Conservation (phyloP, 2,113 vertebrate genomes). For the Caranx melampygus region DNA sequence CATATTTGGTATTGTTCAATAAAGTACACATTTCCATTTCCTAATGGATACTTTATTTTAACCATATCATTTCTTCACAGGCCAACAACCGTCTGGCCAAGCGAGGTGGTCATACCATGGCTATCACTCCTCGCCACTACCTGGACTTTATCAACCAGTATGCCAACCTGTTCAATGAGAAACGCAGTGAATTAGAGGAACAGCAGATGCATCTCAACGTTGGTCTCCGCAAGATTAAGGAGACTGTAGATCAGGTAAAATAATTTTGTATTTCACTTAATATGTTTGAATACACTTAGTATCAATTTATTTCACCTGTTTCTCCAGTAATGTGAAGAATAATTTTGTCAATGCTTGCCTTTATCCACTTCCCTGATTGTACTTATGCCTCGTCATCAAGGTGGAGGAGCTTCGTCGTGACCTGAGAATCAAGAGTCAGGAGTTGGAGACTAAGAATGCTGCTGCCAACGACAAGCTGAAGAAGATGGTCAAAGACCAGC, state of each 20-base stretch:
- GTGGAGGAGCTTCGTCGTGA: conserved; percentile 97
- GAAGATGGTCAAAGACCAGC: conserved; percentile 99
- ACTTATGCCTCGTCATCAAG: conserved; percentile 69
- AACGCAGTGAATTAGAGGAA: conserved; percentile 96
- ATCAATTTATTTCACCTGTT: neutral
- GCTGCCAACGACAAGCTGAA: conserved; percentile 99
- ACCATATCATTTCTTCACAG: conserved; percentile 71
- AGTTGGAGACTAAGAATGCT: conserved; percentile 97
- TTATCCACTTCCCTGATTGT: neutral
- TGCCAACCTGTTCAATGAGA: conserved; percentile 97
- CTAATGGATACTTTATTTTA: neutral
- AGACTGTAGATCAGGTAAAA: conserved; percentile 96
- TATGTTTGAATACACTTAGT: neutral
- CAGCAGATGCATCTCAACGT: conserved; percentile 99
- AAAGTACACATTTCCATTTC: neutral
- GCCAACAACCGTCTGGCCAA: conserved; percentile 96
- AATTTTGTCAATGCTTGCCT: neutral
- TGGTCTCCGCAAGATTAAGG: conserved; percentile 97
- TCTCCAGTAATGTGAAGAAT: neutral
- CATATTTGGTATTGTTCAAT: too few relatives aligned
- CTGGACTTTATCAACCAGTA: conserved; percentile 99
- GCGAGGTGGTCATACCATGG: conserved; percentile 96
- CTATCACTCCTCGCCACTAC: conserved; percentile 98
- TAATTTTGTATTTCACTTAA: neutral
- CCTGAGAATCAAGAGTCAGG: conserved; percentile 97